Conservation (phyloP, 2,888 invertebrate species). For the Eristalis intricaria region DNA sequence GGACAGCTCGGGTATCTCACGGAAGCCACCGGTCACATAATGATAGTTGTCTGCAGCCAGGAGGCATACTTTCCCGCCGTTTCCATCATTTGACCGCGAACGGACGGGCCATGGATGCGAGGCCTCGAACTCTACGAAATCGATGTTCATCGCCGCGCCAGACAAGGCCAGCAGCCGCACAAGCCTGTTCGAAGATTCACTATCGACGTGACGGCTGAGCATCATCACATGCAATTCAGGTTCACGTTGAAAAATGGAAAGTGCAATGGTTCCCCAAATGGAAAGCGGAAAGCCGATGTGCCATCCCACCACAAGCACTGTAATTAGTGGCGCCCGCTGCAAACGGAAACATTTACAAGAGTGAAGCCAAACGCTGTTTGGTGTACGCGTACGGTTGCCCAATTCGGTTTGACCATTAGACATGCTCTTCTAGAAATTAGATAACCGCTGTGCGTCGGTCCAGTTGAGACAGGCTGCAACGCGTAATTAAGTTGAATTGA, state of each 20-base stretch:
- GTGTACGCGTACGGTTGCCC: not conserved
- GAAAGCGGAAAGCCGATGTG: conserved; percentile 14
- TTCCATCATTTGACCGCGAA: conserved; percentile 5
- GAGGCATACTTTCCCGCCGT: conserved; percentile 6
- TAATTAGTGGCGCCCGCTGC: conserved; percentile 18
- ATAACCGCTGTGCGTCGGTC: not conserved
- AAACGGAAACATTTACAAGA: conserved; percentile 2
- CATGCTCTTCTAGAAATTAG: not conserved
- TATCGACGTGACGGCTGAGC: conserved; percentile 25
- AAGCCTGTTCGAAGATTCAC: conserved; percentile 53
- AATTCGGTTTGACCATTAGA: conserved; percentile 3
- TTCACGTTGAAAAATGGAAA: conserved; percentile 47
- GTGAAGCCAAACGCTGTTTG: not conserved
- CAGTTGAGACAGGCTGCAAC: conserved; percentile 23
- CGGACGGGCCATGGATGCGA: not conserved
- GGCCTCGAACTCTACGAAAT: conserved; percentile 30
- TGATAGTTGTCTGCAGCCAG: conserved; percentile 5
- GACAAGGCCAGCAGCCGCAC: conserved; percentile 29
- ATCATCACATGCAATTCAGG: conserved; percentile 16
- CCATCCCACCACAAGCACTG: not conserved
- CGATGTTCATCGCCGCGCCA: not conserved
- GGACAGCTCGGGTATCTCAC: conserved; percentile 24
- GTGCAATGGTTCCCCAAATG: conserved; percentile 7
- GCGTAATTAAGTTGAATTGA: conserved; percentile 19
- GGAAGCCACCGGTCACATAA: conserved; percentile 36